Evolutionary conservation across 2,797 vertebrate species (phyloP).

Genomic region (Enteromius treurensis): DNA sequence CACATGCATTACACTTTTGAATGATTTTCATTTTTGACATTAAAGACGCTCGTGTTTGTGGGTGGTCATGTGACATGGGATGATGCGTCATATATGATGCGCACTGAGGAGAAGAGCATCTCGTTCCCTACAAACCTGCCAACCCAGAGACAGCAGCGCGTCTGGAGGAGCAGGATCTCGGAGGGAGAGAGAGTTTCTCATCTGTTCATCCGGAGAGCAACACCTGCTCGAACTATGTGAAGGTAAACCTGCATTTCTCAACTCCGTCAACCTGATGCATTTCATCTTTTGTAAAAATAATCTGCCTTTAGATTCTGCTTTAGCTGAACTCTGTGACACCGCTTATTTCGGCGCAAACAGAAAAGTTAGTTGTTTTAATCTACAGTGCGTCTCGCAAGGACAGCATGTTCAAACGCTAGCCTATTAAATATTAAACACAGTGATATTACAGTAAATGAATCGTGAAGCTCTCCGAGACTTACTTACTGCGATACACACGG

Average conservation of each 20-base stretch:
- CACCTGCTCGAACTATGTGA: slow-evolving; percentile 80
- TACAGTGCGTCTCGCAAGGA: not conserved
- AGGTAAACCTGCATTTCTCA: slow-evolving; percentile 68
- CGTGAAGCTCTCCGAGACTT: not conserved
- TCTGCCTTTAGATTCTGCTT: not conserved
- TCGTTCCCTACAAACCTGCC: slow-evolving; percentile 10
- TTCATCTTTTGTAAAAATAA: not conserved
- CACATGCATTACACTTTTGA: not conserved
- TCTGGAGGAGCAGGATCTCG: not conserved
- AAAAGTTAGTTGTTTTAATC: not conserved
- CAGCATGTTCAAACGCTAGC: not conserved
- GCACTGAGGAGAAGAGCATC: slow-evolving; percentile 5
- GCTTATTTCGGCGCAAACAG: not conserved
- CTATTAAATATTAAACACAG: not conserved
- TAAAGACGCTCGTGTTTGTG: slow-evolving; percentile 30
- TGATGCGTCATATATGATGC: slow-evolving; percentile 31
- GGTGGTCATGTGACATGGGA: slow-evolving; percentile 27
- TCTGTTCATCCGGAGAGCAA: slow-evolving; percentile 66
- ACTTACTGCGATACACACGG: not conserved
- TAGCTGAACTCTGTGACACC: not conserved
- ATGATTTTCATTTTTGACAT: slow-evolving; percentile 15
- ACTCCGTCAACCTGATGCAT: not conserved
- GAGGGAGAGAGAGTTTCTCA: slow-evolving; percentile 31
- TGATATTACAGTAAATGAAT: not conserved
- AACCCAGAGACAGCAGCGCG: not conserved